Evolutionary conservation across 2,113 vertebrate genomes (phyloP).

Genomic region (Chaenogobius annularis): DNA sequence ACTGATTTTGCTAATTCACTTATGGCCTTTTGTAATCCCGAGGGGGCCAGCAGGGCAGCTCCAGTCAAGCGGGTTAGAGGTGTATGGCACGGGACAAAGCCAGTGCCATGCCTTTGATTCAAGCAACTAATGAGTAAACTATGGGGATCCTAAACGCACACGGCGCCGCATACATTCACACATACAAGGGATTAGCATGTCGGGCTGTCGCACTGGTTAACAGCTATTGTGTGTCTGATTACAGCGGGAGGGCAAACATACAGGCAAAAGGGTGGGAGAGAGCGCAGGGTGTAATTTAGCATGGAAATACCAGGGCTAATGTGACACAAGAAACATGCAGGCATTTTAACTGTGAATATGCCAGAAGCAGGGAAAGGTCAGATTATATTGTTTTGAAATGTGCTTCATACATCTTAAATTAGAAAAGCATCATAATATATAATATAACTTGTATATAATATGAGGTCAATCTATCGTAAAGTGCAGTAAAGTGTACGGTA

Average conservation of each 20-base stretch:
- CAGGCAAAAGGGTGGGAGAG: constrained; percentile 44
- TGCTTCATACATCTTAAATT: not conserved
- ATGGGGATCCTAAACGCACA: constrained; percentile 59
- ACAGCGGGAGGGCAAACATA: constrained; percentile 31
- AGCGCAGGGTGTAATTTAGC: constrained; percentile 42
- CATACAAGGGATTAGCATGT: constrained; percentile 67
- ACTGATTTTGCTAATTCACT: constrained; percentile 72
- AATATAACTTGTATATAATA: no score
- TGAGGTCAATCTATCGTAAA: no score
- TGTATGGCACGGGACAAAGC: constrained; percentile 67
- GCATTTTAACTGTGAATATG: not conserved
- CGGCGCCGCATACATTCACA: constrained; percentile 54
- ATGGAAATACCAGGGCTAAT: constrained; percentile 11
- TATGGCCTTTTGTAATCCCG: constrained; percentile 72
- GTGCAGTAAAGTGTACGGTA: no score
- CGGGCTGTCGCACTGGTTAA: constrained; percentile 53
- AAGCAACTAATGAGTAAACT: constrained; percentile 65
- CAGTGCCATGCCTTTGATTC: constrained; percentile 64
- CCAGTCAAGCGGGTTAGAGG: constrained; percentile 64
- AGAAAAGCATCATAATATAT: not conserved
- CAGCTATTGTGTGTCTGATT: constrained; percentile 60
- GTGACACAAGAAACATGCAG: constrained; percentile 12
- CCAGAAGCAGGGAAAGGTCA: not conserved
- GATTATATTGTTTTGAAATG: not conserved
- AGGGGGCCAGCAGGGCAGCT: constrained; percentile 42